Base-by-base conservation (phyloP, 2,888 invertebrate genomes). In the Drosophila atripex region DNA sequence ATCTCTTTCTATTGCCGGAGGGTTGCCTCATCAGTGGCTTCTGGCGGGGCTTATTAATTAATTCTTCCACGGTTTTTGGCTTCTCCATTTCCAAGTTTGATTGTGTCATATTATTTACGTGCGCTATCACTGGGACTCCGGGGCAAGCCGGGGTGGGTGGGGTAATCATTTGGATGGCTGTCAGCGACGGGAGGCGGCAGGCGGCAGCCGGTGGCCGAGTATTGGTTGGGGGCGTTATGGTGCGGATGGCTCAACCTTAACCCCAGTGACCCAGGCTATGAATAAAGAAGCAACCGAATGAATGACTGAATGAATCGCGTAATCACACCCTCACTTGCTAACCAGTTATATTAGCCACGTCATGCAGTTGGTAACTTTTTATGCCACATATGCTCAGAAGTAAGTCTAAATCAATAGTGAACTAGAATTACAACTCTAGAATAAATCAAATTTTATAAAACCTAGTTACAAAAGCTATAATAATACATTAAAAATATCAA, bases 61-160 rank as follows among this genome's bases (percentile, higher is more conserved):
- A 79, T 86, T 85, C 83, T 75, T 77, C 52, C 50, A 65, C 71
- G 69, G 68, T 60, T 69, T 69, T 63, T 57, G 71, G 71, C 71
- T 64, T 57, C 68, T 64, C 71, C 71, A 45, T 54, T 71, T 59
- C 52, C 55, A 60, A 49, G 41, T 54, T 72, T 64, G 80, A 80
- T 80, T 85, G 86, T 82, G 80, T 82, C 80, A 82, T 85, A 57
- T 69, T 80, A 78, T 76, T 80, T 78, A 70, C 63, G 77, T 73
- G 80, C 66, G 57, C 51, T 64, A 51, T 60, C 77, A 39, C 65
- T 50, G 49, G 51, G 56, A 56, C 47, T 57, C 52, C 18, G 30
- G 7, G 28, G 28, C 35, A 5, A 16, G 21, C 8, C 3, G 25
- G 25, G 14, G 9, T 35, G 39, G 45, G 28, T 28, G 60, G 21